Base-by-base conservation (phyloP, 2,888 invertebrate species). In the Limnephilus auricula region DNA sequence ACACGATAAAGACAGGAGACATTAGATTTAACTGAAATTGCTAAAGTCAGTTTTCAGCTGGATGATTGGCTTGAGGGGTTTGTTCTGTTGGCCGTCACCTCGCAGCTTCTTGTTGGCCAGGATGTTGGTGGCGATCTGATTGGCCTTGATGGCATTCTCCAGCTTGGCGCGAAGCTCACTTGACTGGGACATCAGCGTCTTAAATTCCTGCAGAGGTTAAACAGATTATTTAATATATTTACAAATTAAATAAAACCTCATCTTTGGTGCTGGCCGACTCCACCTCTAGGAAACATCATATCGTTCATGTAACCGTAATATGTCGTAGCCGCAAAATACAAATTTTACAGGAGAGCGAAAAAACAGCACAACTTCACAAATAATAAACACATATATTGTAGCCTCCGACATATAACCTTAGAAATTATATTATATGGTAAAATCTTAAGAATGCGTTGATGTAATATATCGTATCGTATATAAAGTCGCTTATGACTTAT, bases 21-120 rank as follows among this genome's bases (percentile, higher is more conserved):
- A 65, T 65, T 65, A n/a, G 65, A 80, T 94, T 95, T 97, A 97
- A 94, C 97, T 97, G 94, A 99, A 99, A 95, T 99, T 99, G 94
- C 98, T 98, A 95, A 99, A 99, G 95, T 99, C 98, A 2, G 99
- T 99, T 96, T 98, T 99, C 93, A 99, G 96, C 95, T 98, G 98
- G 94, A 99, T 99, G 89, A 98, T 97, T 92, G 98, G 98, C 92
- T 96, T 95, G 83, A 95, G 95, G 10, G 95, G 94, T 94, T 95
- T 94, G 79, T 94, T 94, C 86, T 94, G 94, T 85, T 94, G 94
- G 40, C 82, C 86, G 89, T 90, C 90, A 25, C 84, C 90, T 50
- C 90, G 86, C 12, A 83, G 78, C 18, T 89, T 91, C 80, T 90
- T 91, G 45, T 90, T 92, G 40, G 90, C 87, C 40, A 92, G 90